These are phyloP conservation scores for Heterodera schachtii DNA, from an alignment of 1,140 invertebrate species.

Conservation along the genomic window DNA sequence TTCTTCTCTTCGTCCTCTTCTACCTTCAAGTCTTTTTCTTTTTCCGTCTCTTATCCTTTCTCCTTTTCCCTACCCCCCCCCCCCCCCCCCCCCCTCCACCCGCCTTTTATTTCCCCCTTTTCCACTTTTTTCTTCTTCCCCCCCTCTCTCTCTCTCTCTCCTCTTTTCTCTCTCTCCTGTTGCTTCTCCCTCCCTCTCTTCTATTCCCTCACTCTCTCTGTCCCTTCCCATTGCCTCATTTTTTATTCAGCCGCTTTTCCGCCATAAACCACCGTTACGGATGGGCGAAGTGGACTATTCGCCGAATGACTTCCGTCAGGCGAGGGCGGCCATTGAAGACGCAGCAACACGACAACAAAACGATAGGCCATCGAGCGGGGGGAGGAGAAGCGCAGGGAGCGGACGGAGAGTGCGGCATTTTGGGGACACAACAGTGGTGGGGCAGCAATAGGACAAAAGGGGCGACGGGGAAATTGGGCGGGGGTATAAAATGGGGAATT, in stretches of 20 bases:
- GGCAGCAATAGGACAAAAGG: no score
- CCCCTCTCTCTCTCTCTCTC: neutral
- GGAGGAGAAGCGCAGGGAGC: constrained; percentile 2
- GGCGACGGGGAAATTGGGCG: neutral
- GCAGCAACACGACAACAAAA: constrained; percentile 39
- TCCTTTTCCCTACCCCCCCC: neutral
- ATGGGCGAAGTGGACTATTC: constrained; percentile 44
- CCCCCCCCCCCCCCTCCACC: neutral
- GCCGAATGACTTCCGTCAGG: constrained; percentile 41
- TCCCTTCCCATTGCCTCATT: neutral
- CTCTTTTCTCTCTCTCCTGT: neutral
- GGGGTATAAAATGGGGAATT: constrained; percentile 54
- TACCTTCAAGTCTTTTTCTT: no score
- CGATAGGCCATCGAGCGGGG: constrained; percentile 12
- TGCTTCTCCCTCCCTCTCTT: neutral
- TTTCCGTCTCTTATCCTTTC: no score
- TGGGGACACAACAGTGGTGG: constrained; percentile 57
- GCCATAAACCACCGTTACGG: constrained; percentile 3
- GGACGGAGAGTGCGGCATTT: constrained; percentile 42
- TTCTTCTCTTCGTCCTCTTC: no score
- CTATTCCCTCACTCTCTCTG: neutral
- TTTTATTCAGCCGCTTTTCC: constrained; percentile 5
- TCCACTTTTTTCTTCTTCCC: neutral
- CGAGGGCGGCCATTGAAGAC: constrained; percentile 45
- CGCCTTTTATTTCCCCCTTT: neutral